Percentiles rank a stretch among this genome's conserved stretches.
These are phyloP conservation scores for Ceratina australensis DNA, from an alignment of 1,140 invertebrate species.

Conservation along the genomic window DNA sequence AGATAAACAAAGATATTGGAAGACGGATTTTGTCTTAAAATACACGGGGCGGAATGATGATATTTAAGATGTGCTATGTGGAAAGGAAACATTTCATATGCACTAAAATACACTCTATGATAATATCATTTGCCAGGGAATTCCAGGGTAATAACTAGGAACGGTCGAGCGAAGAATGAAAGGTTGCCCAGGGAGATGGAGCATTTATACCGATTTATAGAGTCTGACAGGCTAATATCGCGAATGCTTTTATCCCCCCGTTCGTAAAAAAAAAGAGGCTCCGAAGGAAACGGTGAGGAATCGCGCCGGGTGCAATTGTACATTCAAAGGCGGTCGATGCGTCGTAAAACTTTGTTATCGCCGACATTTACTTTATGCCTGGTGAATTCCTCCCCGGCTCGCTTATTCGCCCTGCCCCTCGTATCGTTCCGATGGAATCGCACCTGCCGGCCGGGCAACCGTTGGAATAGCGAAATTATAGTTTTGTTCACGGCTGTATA, in stretches of 20 bases:
- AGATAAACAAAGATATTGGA: too few species aligned
- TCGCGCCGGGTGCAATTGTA: slow-evolving; percentile 16
- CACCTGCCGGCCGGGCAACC: neutral
- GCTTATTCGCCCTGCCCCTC: neutral
- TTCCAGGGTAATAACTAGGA: neutral
- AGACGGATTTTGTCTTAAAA: too few species aligned
- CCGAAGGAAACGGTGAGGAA: neutral
- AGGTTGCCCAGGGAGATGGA: neutral
- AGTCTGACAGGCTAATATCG: neutral
- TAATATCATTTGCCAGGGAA: too few species aligned
- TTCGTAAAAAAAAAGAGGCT: neutral
- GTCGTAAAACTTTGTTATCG: slow-evolving; percentile 45
- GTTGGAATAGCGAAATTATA: slow-evolving; percentile 55
- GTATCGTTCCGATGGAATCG: neutral
- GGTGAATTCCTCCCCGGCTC: slow-evolving; percentile 14
- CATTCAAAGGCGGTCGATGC: slow-evolving; percentile 29
- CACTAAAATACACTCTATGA: too few species aligned
- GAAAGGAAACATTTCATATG: too few species aligned
- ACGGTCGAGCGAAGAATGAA: neutral
- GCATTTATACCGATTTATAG: neutral
- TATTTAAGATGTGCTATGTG: too few species aligned
- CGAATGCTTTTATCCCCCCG: neutral
- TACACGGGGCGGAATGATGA: too few species aligned
- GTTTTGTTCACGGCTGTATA: slow-evolving; percentile 58
- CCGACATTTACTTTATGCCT: slow-evolving; percentile 30